Base-by-base conservation (phyloP, 2,797 vertebrate species). In the Pyrocephalus nanus region DNA sequence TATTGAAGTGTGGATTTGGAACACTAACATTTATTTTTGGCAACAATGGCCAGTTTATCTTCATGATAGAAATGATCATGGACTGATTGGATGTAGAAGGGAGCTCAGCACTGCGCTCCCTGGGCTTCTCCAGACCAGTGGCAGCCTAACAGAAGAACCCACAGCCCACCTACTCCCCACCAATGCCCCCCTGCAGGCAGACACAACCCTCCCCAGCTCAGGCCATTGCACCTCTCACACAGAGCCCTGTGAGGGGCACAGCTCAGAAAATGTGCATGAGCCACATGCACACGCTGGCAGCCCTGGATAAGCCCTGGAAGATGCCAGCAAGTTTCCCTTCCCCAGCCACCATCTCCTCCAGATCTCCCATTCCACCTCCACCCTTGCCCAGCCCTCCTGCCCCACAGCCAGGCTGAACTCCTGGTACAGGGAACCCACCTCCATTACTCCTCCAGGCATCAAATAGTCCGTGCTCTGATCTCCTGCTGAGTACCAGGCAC, bases 1-100 rank as follows among this genome's bases (percentile, higher is more conserved):
- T 92, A 95, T 96, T 96, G 82, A 96, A 97, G 97, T 95, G 95
- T 95, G 97, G 97, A 97, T 97, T 97, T 97, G 97, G 97, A 98
- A 97, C 97, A 96, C 96, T 97, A 98, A 97, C 97, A 96, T 98
- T 98, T 98, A 98, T 98, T 98, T 98, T 98, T 98, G 98, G 98
- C 98, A 98, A 97, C 98, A 97, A 97, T 97, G 97, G 97, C 96
- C 97, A 97, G 96, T 97, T 97, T 97, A 96, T 97, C 97, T 96
- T 95, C 94, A 38, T 77, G 96, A 95, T 93, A 87, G 95, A 65
- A 96, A 88, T 40, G 88, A 97, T 95, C 96, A 22, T 1, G 4
- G 81, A 66, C 54, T 79, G 86, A 95, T 96, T n/a, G 7, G 48
- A 40, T 47, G 17, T 18, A 79, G 64, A 90, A 50, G 93, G 82